These are phyloP conservation scores for Lordiphosa clarofinis DNA, from an alignment of 1,140 invertebrate genomes.

Conservation along the genomic window DNA sequence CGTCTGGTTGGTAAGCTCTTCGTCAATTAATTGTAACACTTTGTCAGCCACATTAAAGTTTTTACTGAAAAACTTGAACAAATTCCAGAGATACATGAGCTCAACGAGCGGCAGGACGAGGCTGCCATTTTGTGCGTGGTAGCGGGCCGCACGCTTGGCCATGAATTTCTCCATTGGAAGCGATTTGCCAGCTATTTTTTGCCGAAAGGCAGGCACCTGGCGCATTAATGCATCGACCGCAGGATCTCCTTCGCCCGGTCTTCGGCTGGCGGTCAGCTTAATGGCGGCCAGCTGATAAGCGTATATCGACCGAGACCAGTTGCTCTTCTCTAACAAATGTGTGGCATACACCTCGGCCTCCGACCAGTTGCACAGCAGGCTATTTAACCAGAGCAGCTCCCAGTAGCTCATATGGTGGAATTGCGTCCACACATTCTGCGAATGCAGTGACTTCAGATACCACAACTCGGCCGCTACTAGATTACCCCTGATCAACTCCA, in stretches of 20 bases:
- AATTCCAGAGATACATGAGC: conserved; percentile 96
- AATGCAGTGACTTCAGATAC: conserved; percentile 91
- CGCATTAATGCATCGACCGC: conserved; percentile 81
- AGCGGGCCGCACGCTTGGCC: conserved; percentile 90
- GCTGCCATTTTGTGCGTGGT: conserved; percentile 86
- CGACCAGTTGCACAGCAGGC: conserved; percentile 85
- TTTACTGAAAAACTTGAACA: conserved; percentile 91
- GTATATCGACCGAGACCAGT: conserved; percentile 95
- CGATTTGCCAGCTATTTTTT: conserved; percentile 96
- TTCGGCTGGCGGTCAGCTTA: conserved; percentile 82
- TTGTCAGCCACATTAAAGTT: conserved; percentile 84
- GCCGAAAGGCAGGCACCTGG: conserved; percentile 89
- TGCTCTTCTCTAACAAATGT: conserved; percentile 87
- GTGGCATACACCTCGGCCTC: conserved; percentile 87
- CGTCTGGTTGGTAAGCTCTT: conserved; percentile 79
- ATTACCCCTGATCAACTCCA: conserved; percentile 91
- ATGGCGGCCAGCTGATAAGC: conserved; percentile 93
- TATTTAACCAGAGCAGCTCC: conserved; percentile 95
- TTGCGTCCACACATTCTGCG: conserved; percentile 93
- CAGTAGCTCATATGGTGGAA: conserved; percentile 97
- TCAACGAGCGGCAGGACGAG: conserved; percentile 92
- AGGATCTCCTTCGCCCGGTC: conserved; percentile 80
- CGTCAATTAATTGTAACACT: conserved; percentile 88
- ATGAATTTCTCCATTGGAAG: conserved; percentile 98
- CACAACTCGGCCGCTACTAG: conserved; percentile 87